A percentile compares a stretch with the other conserved stretches of the same genome.
phyloP scores from a whole-genome alignment of 2,797 vertebrate species.

The Pagetopsis macropterus region DNA sequence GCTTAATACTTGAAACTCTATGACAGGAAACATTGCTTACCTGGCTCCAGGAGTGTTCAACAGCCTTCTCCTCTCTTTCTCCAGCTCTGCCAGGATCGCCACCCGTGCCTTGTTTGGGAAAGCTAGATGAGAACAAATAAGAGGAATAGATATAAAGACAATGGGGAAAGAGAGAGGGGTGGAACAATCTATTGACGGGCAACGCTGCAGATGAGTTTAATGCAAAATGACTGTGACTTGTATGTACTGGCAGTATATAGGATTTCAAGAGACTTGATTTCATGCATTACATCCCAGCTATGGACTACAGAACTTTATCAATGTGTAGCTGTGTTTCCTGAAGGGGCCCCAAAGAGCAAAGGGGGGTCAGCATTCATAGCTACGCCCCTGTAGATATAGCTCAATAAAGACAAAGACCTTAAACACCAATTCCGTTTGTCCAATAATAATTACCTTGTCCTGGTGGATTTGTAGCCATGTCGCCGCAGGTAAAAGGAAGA shows the following conservation, averaged over 20 bases:
- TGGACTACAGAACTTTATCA: background rate
- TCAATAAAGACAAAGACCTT: constrained; percentile 2
- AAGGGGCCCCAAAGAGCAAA: background rate
- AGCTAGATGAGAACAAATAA: constrained; percentile 73
- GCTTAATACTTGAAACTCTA: background rate
- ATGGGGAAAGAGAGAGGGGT: background rate
- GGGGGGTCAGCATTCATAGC: background rate
- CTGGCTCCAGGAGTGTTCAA: constrained; percentile 95
- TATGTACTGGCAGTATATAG: background rate
- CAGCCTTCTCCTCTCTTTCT: constrained; percentile 95
- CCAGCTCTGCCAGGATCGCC: constrained; percentile 95
- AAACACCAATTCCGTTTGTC: too few relatives aligned
- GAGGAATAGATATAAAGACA: constrained; percentile 16
- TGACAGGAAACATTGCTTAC: constrained; percentile 71
- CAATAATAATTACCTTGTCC: constrained; percentile 84
- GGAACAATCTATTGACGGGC: background rate
- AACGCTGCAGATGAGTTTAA: too few relatives aligned
- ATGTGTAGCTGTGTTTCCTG: too few relatives aligned
- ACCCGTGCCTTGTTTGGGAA: constrained; percentile 94
- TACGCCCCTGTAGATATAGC: constrained; percentile 16
- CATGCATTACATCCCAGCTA: background rate
- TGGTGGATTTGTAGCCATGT: constrained; percentile 90
- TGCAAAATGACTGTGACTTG: background rate
- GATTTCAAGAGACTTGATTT: background rate
- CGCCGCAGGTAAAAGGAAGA: constrained; percentile 7